Percentiles rank a stretch among this genome's conserved stretches.
These are phyloP conservation scores for Salvator merianae DNA, from an alignment of 2,113 vertebrate genomes.

Conservation along the genomic window DNA sequence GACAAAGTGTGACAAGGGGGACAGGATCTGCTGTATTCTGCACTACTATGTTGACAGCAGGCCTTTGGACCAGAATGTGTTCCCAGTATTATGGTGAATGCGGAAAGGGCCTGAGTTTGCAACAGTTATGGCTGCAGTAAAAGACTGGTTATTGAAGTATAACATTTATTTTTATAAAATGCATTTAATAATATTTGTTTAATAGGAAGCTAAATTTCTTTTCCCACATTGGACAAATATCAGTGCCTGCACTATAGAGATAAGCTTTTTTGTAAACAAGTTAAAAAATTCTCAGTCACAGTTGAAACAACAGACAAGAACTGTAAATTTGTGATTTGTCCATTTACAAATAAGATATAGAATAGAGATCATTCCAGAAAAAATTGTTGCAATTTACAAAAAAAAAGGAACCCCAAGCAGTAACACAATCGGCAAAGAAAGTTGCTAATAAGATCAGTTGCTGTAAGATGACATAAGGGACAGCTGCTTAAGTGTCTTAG, in stretches of 20 bases:
- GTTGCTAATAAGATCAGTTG: not conserved
- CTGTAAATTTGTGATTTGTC: not conserved
- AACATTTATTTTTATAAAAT: not conserved
- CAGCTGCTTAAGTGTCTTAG: not conserved
- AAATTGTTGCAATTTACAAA: not conserved
- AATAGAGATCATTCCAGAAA: not conserved
- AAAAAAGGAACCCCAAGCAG: too few species aligned
- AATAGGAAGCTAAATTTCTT: not conserved
- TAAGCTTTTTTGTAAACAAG: constrained; percentile 9
- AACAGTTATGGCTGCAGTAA: not conserved
- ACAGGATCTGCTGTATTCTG: too few species aligned
- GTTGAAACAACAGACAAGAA: not conserved
- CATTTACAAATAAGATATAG: not conserved
- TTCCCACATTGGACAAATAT: not conserved
- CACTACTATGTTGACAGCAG: too few species aligned
- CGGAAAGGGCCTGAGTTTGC: not conserved
- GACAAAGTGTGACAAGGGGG: too few species aligned
- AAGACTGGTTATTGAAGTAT: not conserved
- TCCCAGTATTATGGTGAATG: too few species aligned
- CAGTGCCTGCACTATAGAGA: not conserved
- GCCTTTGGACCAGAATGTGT: too few species aligned
- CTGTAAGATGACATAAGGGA: not conserved
- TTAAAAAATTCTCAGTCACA: not conserved
- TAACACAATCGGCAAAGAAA: not conserved
- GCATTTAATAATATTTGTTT: not conserved